Evolutionary conservation across 2,113 vertebrate species (phyloP), one percentile per base, ranked within the genome.

Genomic region (Machaerirhynchus nigripectus): DNA sequence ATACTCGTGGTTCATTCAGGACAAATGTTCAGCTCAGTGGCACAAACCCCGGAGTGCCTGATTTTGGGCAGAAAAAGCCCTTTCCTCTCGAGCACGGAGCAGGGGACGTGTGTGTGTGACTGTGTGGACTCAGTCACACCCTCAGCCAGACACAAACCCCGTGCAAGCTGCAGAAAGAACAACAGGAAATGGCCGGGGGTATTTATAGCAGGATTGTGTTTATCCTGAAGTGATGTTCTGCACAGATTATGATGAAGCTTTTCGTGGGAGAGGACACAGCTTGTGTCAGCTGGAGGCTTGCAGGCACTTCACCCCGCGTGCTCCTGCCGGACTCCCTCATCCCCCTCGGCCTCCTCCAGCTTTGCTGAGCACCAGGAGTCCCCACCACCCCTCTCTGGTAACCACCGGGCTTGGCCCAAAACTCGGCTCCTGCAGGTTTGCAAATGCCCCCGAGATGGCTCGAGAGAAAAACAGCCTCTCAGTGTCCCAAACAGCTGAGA

Each of bases 131-230:
- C 78, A 95, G 98, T 96, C 97, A 96, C 97, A 97, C 97, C 96
- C 97, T 97, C 93, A 71, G 84, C 69, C 97, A 97, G 93, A 96
- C 96, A 57, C 96, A 69, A 87, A 84, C 88, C 71, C 95, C 82
- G 84, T 61, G 93, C 93, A 94, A 97, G 96, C 97, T 97, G 93
- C 93, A 94, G 77, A 91, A 83, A 98, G 92, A 97, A 97, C 95
- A 98, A 98, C 98, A 98, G 98, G 98, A 98, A 98, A 97, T 57
- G 96, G 97, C 96, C 95, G 7, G 27, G 89, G 77, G 90, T 97
- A 87, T 98, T 98, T 98, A 98, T 97, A 98, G 97, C 96, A 94
- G 94, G 95, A 97, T 80, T 97, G 96, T 97, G 97, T 97, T 98
- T 98, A 97, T 98, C 97, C 97, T 89, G 63, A 97, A 97, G 97